Evolutionary conservation across 2,113 vertebrate genomes (phyloP).

Genomic region (Varanus salvator): DNA sequence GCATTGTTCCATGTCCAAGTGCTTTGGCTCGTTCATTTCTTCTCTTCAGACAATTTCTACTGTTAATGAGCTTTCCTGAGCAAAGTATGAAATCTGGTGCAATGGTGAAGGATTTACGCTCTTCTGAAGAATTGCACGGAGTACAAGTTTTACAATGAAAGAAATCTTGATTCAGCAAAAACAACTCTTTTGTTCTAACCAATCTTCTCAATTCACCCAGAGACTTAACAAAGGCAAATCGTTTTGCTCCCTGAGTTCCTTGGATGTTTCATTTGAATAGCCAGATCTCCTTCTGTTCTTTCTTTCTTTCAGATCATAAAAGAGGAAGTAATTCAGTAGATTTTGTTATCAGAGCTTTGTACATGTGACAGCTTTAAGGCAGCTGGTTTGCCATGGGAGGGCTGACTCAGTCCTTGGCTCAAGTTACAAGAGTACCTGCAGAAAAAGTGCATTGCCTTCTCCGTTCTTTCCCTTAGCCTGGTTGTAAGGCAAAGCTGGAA

Average conservation of each 20-base stretch:
- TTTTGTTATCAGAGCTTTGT: too few species aligned
- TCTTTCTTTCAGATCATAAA: not conserved
- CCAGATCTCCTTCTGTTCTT: not conserved
- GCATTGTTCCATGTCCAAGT: not conserved
- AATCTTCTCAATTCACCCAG: fast-evolving
- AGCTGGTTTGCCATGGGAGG: too few species aligned
- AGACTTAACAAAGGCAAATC: not conserved
- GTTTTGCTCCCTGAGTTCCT: not conserved
- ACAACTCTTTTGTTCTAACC: not conserved
- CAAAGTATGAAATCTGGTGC: not conserved
- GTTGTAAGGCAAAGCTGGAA: too few species aligned
- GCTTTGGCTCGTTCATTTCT: slow-evolving; percentile 19
- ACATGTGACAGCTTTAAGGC: too few species aligned
- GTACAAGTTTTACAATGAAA: not conserved
- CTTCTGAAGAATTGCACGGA: not conserved
- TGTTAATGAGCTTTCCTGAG: not conserved
- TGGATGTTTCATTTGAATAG: slow-evolving; percentile 17
- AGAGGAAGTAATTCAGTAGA: too few species aligned
- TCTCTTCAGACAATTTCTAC: slow-evolving; percentile 24
- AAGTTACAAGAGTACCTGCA: too few species aligned
- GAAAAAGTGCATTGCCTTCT: too few species aligned
- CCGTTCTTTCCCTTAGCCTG: too few species aligned
- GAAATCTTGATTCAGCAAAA: not conserved
- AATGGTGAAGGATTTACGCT: not conserved
- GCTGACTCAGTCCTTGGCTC: too few species aligned